These are phyloP conservation scores for Scrobipalpa costella DNA, from an alignment of 2,888 invertebrate genomes.

Conservation along the genomic window DNA sequence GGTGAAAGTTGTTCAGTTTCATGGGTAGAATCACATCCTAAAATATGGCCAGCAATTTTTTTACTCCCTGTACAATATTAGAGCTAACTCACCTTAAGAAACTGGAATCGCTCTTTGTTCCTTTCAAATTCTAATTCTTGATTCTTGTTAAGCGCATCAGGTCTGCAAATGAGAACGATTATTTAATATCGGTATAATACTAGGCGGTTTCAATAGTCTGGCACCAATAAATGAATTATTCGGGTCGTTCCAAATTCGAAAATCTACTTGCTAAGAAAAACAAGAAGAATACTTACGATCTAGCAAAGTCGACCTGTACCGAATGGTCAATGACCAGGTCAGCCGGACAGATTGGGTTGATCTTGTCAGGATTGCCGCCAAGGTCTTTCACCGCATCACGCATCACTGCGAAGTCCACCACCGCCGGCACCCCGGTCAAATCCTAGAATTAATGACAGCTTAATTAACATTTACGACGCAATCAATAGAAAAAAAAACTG, in stretches of 20 bases:
- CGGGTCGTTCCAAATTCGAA: too few relatives aligned
- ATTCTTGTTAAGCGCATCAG: constrained; percentile 94
- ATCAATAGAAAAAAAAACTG: too few relatives aligned
- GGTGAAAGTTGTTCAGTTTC: too few relatives aligned
- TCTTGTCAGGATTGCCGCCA: constrained; percentile 94
- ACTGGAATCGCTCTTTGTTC: constrained; percentile 97
- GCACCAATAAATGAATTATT: neutral
- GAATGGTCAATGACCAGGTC: constrained; percentile 99
- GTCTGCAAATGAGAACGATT: constrained; percentile 74
- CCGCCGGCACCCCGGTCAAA: constrained; percentile 98
- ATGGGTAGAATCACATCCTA: too few relatives aligned
- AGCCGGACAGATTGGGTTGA: constrained; percentile 98
- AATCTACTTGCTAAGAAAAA: neutral
- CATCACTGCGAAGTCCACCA: constrained; percentile 99
- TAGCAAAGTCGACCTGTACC: constrained; percentile 96
- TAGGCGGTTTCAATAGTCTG: too few relatives aligned
- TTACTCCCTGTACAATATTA: too few relatives aligned
- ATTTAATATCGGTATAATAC: too few relatives aligned
- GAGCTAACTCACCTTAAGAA: constrained; percentile 92
- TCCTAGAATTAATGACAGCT: constrained; percentile 79
- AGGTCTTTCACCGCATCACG: constrained; percentile 94
- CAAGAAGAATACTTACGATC: constrained; percentile 80
- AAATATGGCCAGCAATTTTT: too few relatives aligned
- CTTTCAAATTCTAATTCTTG: constrained; percentile 97
- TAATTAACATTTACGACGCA: neutral